Conservation (phyloP, 2,797 vertebrate species). For the Rhinophrynus dorsalis region DNA sequence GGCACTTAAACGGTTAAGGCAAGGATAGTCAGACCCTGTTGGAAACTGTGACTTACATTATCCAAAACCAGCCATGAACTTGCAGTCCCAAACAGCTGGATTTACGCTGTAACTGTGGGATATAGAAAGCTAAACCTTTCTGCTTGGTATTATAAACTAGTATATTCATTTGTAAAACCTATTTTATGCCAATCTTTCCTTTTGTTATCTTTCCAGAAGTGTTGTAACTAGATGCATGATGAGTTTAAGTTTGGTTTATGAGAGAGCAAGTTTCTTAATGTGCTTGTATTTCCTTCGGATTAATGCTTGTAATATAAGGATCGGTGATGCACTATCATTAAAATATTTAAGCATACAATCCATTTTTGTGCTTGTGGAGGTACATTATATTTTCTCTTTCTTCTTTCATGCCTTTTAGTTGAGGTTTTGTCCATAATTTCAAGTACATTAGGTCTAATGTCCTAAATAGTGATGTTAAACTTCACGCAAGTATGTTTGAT, state of each 20-base stretch:
- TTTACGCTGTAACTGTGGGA: too few species aligned
- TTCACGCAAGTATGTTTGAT: slow-evolving; percentile 34
- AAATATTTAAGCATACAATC: slow-evolving; percentile 20
- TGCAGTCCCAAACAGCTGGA: too few species aligned
- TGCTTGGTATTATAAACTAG: neutral
- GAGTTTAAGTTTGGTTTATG: neutral
- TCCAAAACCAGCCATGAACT: too few species aligned
- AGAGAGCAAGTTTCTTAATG: neutral
- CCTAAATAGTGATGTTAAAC: slow-evolving; percentile 38
- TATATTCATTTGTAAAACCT: neutral
- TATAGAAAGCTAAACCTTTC: too few species aligned
- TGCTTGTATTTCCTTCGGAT: neutral
- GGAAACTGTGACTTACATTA: too few species aligned
- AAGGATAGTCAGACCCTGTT: too few species aligned
- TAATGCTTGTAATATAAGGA: neutral
- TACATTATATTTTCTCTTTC: neutral
- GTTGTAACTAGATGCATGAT: neutral
- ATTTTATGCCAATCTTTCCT: neutral
- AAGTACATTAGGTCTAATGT: slow-evolving; percentile 42
- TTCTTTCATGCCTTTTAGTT: neutral
- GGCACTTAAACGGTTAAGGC: too few species aligned
- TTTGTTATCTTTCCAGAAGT: neutral
- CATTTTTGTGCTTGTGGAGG: neutral
- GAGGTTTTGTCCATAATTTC: slow-evolving; percentile 33
- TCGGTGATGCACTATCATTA: slow-evolving; percentile 6